Evolutionary conservation across 1,140 invertebrate genomes (phyloP).

Genomic region (Oncopodura yosiiana): DNA sequence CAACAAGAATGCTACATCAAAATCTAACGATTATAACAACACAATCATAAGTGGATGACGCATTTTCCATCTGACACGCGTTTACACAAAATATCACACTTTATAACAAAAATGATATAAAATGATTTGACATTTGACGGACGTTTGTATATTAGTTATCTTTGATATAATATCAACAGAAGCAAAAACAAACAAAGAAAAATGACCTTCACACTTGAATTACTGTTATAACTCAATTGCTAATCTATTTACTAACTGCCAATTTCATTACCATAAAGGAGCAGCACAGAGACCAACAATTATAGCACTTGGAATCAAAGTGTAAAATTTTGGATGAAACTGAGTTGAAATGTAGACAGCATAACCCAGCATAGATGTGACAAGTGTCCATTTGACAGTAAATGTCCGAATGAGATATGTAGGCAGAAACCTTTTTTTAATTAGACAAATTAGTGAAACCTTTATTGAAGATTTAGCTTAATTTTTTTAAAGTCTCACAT

Average conservation of each 20-base stretch:
- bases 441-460: conserved; percentile 40
- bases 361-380: conserved; percentile 81
- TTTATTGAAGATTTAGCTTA: neutral
- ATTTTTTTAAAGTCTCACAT: neutral
- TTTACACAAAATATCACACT: too few species aligned
- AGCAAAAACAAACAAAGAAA: too few species aligned
- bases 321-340: conserved; percentile 80
- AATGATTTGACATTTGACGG: too few species aligned
- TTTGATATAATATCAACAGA: too few species aligned
- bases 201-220: too few species aligned
- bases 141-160: too few species aligned
- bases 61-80: too few species aligned
- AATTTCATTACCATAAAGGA: conserved; percentile 47
- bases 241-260: conserved; percentile 26
- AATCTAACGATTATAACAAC: conserved; percentile 20
- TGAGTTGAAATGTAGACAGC: conserved; percentile 86
- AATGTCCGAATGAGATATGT: conserved; percentile 75
- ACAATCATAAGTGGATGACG: too few species aligned
- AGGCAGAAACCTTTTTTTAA: too few species aligned
- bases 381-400: conserved; percentile 93
- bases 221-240: neutral
- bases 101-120: too few species aligned
- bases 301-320: conserved; percentile 63
- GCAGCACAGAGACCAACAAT: conserved; percentile 43
- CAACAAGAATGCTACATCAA: conserved; percentile 25